Evolutionary conservation across 2,113 vertebrate genomes (phyloP), one percentile per base, ranked within the genome.

Genomic region (Clarias batrachus): DNA sequence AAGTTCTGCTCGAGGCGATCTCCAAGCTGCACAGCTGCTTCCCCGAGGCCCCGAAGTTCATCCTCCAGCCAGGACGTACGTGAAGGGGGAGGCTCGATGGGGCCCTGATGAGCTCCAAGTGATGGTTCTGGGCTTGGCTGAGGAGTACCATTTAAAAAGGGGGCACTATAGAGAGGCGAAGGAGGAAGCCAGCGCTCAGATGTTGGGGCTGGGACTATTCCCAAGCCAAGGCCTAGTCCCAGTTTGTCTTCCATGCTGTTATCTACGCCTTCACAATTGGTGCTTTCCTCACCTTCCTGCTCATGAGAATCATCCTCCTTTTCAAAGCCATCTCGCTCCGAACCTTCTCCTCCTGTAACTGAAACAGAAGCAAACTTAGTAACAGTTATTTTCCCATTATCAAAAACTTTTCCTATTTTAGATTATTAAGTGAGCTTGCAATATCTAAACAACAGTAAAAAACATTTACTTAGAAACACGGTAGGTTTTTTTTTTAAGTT

Each of bases 181-280:
- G 95, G 95, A 84, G 95, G 95, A 60, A 96, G 91, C 95, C 95
- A 96, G 85, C 95, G 92, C 85, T 95, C 95, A 16, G 95, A 96
- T 21, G 95, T 91, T n/a, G 95, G 93, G 0, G 95, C 94, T 6
- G 94, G 94, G 84, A 94, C 95, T 85, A 96, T 94, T 76, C 95
- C 94, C 41, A 96, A 86, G 68, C 95, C 94, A 1, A 96, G 90
- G 25, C 94, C 94, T 89, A 95, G 89, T 25, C 95, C 94, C 54
- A 96, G 83, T 90, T 95, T 96, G 79, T 96, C 94, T 27, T 96
- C 95, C 92, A 95, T 95, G 90, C 94, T 94, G 90, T 93, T 94
- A 21, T 95, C 95, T 33, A 89, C 93, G 23, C 92, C 88, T 52
- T 95, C 94, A 80, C 93, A 93, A 2, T 94, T 93, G 33, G 94